Evolutionary conservation across 1,140 invertebrate species (phyloP).

Genomic region (Pseudomyrmex sp.): DNA sequence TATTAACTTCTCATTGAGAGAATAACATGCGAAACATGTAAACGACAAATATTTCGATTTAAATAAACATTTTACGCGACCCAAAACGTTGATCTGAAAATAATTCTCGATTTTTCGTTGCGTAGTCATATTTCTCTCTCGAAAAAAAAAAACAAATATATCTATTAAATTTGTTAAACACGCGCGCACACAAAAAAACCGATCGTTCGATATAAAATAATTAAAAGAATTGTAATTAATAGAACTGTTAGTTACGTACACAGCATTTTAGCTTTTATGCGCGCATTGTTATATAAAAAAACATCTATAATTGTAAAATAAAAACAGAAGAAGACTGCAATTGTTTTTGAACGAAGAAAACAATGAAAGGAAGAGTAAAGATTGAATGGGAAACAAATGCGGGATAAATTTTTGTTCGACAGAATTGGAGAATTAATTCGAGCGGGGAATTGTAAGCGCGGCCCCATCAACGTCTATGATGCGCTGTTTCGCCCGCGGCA

Average conservation of each 20-base stretch:
- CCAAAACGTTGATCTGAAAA: not conserved
- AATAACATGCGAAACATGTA: not conserved
- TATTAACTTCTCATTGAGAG: slow-evolving; percentile 21
- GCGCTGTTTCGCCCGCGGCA: slow-evolving; percentile 27
- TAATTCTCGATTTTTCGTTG: slow-evolving; percentile 7
- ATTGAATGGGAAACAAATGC: not conserved
- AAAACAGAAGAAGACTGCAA: not conserved
- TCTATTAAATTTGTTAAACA: not conserved
- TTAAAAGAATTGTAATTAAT: too few species aligned
- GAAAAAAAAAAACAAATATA: not conserved
- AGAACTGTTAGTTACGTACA: too few species aligned
- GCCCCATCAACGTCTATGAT: slow-evolving; percentile 40
- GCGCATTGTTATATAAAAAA: too few species aligned
- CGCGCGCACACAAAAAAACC: too few species aligned
- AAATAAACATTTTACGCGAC: slow-evolving; percentile 7
- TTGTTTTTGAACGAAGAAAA: not conserved
- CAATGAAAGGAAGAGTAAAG: not conserved
- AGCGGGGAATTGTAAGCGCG: slow-evolving; percentile 3
- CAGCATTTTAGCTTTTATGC: too few species aligned
- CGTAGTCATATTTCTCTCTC: not conserved
- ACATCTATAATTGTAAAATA: too few species aligned
- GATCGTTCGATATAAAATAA: too few species aligned
- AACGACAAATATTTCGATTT: slow-evolving; percentile 1
- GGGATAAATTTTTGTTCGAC: not conserved
- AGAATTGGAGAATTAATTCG: slow-evolving; percentile 12